Evolutionary conservation across 2,797 vertebrate genomes (phyloP).

Genomic region (Mormyrus hasselquistii): DNA sequence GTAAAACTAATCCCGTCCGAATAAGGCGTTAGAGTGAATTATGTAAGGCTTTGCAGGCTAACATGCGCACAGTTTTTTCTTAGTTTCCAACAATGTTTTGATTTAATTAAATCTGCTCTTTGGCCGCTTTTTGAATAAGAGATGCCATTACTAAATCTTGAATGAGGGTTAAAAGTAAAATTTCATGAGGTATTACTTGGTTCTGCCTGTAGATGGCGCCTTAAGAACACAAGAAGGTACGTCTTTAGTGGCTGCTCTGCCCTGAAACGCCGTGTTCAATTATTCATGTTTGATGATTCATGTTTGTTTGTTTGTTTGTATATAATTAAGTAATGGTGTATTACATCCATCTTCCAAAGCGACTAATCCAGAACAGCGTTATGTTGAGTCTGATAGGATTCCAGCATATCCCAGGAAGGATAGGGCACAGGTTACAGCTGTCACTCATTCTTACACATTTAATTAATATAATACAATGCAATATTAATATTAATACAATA

Average conservation of each 20-base stretch:
- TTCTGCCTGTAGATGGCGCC: conserved; percentile 23
- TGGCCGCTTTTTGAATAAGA: neutral
- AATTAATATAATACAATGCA: neutral
- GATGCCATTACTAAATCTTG: neutral
- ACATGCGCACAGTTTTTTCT: neutral
- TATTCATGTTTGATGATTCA: neutral
- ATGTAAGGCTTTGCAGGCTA: neutral
- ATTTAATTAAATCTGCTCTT: neutral
- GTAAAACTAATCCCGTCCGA: neutral
- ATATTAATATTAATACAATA: neutral
- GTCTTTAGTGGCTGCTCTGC: neutral
- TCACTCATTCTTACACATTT: neutral
- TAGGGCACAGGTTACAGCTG: neutral
- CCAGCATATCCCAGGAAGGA: neutral
- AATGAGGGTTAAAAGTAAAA: neutral
- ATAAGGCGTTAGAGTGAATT: neutral
- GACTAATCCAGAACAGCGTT: neutral
- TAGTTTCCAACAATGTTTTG: neutral
- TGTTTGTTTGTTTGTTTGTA: neutral
- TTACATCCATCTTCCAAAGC: neutral
- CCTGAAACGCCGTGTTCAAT: neutral
- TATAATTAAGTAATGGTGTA: neutral
- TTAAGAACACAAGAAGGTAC: neutral
- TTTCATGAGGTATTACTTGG: neutral
- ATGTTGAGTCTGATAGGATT: neutral